phyloP scores from a whole-genome alignment of 2,797 vertebrate genomes.

The Cyclura pinguis region DNA sequence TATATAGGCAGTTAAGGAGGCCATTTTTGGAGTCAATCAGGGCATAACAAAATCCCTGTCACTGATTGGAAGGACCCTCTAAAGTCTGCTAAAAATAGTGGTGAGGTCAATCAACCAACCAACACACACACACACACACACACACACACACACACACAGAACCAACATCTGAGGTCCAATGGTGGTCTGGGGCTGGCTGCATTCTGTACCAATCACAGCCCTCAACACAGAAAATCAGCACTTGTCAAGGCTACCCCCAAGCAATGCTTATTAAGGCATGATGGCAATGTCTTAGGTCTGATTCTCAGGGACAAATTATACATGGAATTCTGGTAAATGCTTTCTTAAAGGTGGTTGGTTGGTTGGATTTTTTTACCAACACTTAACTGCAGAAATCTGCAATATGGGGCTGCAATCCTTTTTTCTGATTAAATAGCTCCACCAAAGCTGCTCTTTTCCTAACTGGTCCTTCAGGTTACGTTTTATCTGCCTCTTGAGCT shows the following conservation, averaged over 20 bases:
- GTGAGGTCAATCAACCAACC: neutral
- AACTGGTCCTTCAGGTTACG: neutral
- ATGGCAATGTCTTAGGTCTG: neutral
- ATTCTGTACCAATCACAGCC: neutral
- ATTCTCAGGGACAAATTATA: neutral
- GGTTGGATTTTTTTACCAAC: neutral
- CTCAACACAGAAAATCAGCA: neutral
- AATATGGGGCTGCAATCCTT: neutral
- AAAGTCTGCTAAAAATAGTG: neutral
- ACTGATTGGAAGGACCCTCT: neutral
- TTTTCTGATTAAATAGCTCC: neutral
- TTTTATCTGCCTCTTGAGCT: neutral
- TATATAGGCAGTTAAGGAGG: neutral
- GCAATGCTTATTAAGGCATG: constrained; percentile 11
- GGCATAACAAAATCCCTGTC: neutral
- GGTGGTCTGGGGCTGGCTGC: neutral
- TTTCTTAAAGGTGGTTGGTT: neutral
- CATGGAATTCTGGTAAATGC: neutral
- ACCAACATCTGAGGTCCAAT: neutral
- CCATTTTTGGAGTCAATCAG: neutral
- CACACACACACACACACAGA: no score
- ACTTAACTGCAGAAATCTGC: neutral
- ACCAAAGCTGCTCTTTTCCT: neutral
- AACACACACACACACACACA: neutral
- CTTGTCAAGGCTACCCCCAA: neutral